Conservation (phyloP, 2,797 vertebrate genomes). For the Myripristis jacobus region DNA sequence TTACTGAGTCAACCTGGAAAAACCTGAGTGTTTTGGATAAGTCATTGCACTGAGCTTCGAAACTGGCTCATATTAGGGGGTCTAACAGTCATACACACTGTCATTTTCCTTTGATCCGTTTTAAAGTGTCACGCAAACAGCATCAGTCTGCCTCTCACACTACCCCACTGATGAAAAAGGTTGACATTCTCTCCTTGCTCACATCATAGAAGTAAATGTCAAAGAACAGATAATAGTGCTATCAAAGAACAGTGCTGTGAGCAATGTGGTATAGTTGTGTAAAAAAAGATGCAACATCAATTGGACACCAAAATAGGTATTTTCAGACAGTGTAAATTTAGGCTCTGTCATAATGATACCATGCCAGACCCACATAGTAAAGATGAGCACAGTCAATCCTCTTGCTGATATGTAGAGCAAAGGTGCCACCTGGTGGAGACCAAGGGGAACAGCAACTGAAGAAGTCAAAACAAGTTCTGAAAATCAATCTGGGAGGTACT, state of each 20-base stretch:
- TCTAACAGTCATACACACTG: too few relatives aligned
- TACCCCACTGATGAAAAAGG: neutral
- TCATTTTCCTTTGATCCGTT: neutral
- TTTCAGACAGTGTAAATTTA: neutral
- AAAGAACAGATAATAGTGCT: neutral
- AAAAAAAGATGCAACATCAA: neutral
- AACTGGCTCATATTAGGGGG: too few relatives aligned
- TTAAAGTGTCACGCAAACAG: neutral
- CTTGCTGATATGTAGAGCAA: neutral
- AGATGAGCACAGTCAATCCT: neutral
- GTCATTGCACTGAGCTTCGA: neutral
- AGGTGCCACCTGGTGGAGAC: conserved; percentile 67
- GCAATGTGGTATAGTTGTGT: neutral
- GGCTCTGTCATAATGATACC: neutral
- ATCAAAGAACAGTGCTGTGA: neutral
- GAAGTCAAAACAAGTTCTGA: neutral
- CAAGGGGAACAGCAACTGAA: neutral
- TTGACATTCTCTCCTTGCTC: neutral
- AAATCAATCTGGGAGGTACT: too few relatives aligned
- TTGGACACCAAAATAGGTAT: neutral
- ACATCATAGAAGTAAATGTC: too few relatives aligned
- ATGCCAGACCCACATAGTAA: neutral
- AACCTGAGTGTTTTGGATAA: neutral
- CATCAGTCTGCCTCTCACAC: neutral
- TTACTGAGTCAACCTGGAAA: neutral